Evolutionary conservation across 2,113 vertebrate genomes (phyloP).

Genomic region (Cololabis saira): DNA sequence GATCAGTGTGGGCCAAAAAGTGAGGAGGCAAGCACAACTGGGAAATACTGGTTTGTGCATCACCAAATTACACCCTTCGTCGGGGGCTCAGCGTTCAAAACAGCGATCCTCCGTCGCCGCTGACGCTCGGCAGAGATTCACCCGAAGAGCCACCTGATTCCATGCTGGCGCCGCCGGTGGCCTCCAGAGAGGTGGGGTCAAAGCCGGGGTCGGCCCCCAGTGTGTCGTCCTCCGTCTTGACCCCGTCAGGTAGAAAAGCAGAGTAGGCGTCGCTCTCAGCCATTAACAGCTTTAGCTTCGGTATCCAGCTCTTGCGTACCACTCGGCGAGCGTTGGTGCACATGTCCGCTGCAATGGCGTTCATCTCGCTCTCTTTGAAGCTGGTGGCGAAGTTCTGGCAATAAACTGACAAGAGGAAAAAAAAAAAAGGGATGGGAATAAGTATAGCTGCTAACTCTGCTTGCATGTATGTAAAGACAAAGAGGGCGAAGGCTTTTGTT

Average conservation of each 20-base stretch:
- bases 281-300: constrained; percentile 92
- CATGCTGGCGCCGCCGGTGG: constrained; percentile 55
- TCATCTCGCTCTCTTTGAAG: constrained; percentile 99
- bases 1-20: constrained; percentile 66
- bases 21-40: constrained; percentile 65
- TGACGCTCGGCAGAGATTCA: constrained; percentile 78
- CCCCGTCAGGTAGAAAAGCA: constrained; percentile 88
- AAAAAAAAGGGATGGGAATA: neutral
- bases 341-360: constrained; percentile 95
- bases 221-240: constrained; percentile 91
- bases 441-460: too few species aligned
- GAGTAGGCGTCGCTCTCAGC: constrained; percentile 91
- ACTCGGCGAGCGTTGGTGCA: constrained; percentile 96
- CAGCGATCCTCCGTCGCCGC: constrained; percentile 76
- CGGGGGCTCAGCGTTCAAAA: constrained; percentile 71
- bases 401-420: constrained; percentile 83
- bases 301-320: constrained; percentile 96
- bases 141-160: constrained; percentile 76
- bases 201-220: constrained; percentile 83
- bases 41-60: constrained; percentile 48
- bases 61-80: constrained; percentile 33
- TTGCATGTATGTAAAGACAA: too few species aligned
- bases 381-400: constrained; percentile 97
- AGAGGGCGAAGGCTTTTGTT: too few species aligned
- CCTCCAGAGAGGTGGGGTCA: constrained; percentile 79